These are phyloP conservation scores for Abrostola triplasia DNA, from an alignment of 2,888 invertebrate genomes.

Conservation along the genomic window DNA sequence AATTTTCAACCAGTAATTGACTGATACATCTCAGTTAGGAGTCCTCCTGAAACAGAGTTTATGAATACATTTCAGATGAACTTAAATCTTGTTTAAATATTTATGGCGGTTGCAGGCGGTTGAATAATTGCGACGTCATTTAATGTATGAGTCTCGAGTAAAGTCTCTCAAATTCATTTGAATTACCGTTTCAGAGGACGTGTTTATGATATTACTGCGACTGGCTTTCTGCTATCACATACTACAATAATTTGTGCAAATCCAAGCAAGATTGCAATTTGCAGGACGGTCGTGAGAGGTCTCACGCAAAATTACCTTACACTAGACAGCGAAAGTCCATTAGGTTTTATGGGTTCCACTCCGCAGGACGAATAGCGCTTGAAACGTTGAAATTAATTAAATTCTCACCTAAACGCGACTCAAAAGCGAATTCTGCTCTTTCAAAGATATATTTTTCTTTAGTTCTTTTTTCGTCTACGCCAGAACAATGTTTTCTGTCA, in stretches of 20 bases:
- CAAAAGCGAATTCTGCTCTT: conserved; percentile 60
- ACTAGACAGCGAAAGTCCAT: conserved; percentile 86
- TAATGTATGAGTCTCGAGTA: no score
- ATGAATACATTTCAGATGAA: background rate
- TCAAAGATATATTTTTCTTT: conserved; percentile 36
- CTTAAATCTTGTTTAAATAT: no score
- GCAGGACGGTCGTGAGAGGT: conserved; percentile 70
- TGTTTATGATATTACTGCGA: conserved; percentile 4
- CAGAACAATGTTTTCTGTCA: conserved; percentile 20
- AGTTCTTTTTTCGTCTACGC: conserved; percentile 12
- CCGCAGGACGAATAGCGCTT: conserved; percentile 79
- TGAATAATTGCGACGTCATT: no score
- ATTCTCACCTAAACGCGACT: conserved; percentile 77
- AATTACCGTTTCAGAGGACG: conserved; percentile 7
- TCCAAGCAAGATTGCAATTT: conserved; percentile 72
- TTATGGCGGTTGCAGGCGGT: no score
- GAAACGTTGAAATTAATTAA: conserved; percentile 84
- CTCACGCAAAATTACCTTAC: conserved; percentile 78
- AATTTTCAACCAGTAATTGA: conserved; percentile 41
- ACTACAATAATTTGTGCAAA: conserved; percentile 57
- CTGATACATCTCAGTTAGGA: conserved; percentile 19
- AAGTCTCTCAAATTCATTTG: no score
- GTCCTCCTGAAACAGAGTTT: conserved; percentile 9
- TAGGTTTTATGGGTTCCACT: conserved; percentile 84
- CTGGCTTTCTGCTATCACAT: conserved; percentile 15